Conservation (phyloP, 2,113 vertebrate species). For the Centropus unirufus region DNA sequence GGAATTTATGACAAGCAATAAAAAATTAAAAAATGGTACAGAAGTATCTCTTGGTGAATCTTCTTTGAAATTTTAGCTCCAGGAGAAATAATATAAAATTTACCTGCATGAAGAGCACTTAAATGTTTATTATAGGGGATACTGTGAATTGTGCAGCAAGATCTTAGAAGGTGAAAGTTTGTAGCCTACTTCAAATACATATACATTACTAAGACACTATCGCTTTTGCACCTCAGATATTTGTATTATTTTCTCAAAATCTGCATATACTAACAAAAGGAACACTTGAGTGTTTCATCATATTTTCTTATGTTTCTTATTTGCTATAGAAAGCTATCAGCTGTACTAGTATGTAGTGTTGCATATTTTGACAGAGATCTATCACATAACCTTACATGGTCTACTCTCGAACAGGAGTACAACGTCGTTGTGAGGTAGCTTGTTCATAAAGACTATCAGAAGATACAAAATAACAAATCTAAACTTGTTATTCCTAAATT, state of each 20-base stretch:
- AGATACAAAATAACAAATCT: neutral
- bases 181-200: neutral
- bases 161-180: neutral
- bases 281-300: neutral
- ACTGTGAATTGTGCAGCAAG: neutral
- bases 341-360: neutral
- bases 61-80: neutral
- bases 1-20: neutral
- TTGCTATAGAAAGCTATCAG: neutral
- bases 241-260: neutral
- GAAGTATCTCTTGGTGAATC: neutral
- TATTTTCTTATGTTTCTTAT: neutral
- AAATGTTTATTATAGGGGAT: fast-evolving
- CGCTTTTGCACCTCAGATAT: neutral
- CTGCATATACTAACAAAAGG: neutral
- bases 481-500: neutral
- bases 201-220: neutral
- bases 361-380: neutral
- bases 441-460: neutral
- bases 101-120: neutral
- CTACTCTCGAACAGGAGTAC: neutral
- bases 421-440: fast-evolving
- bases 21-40: neutral
- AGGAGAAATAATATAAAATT: neutral
- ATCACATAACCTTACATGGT: neutral